Percentiles rank a stretch among this genome's conserved stretches.
Evolutionary conservation across 2,113 vertebrate species (phyloP).

Genomic region (Amphiprion percula): DNA sequence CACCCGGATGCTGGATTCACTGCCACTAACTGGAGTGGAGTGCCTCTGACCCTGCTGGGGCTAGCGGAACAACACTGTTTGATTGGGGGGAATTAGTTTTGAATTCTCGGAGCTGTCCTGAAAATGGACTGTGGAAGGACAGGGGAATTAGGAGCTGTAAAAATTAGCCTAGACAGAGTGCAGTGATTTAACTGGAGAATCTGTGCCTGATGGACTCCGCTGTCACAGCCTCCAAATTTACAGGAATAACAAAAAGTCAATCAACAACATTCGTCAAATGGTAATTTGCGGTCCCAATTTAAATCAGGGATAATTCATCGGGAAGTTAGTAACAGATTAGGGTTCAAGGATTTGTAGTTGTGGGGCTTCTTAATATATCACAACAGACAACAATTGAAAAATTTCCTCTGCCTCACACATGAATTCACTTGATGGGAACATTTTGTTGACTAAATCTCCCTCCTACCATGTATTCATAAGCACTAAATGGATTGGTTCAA

Average conservation of each 20-base stretch:
- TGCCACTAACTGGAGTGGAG: conserved; percentile 63
- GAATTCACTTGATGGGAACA: conserved; percentile 47
- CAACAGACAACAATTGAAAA: conserved; percentile 65
- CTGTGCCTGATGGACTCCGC: conserved; percentile 39
- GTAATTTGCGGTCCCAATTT: conserved; percentile 50
- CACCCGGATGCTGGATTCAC: conserved; percentile 54
- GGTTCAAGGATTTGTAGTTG: conserved; percentile 59
- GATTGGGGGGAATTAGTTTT: conserved; percentile 54
- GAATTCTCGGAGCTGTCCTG: conserved; percentile 47
- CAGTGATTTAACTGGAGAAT: conserved; percentile 33
- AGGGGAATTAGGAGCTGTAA: conserved; percentile 43
- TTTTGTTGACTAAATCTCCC: conserved; percentile 47
- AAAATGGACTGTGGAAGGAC: conserved; percentile 45
- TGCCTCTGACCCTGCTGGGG: conserved; percentile 59
- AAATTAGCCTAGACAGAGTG: conserved; percentile 52
- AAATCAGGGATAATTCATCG: conserved; percentile 58
- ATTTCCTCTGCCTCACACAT: conserved; percentile 57
- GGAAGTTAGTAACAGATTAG: conserved; percentile 59
- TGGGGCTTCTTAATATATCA: conserved; percentile 52
- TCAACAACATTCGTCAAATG: conserved; percentile 45
- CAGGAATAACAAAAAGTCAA: conserved; percentile 25
- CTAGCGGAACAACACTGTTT: conserved; percentile 43
- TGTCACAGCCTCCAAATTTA: conserved; percentile 41
- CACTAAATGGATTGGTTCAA: conserved; percentile 65
- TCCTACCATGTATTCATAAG: conserved; percentile 65